Conservation (phyloP, 2,113 vertebrate genomes). For the Polypterus senegalus region DNA sequence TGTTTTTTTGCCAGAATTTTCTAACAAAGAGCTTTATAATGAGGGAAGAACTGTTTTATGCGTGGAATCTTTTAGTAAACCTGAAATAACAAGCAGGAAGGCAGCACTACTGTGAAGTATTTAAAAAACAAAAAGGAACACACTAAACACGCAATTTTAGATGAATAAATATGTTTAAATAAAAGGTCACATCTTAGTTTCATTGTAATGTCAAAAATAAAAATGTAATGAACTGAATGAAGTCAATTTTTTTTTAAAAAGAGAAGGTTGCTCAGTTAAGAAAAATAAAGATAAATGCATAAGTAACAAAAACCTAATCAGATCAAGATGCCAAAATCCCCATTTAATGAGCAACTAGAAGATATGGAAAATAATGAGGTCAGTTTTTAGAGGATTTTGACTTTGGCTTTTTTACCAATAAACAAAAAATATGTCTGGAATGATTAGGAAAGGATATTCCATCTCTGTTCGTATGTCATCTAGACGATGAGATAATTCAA, state of each 20-base stretch:
- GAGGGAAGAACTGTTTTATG: not conserved
- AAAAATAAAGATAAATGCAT: no score
- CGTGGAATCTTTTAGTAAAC: not conserved
- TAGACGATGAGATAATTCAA: constrained; percentile 87
- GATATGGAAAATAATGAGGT: constrained; percentile 17
- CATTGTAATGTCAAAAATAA: no score
- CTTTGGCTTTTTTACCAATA: not conserved
- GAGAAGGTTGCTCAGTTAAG: no score
- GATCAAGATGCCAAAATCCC: constrained; percentile 36
- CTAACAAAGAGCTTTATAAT: not conserved
- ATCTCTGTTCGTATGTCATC: constrained; percentile 89
- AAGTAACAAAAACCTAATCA: constrained; percentile 27
- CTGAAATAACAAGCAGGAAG: not conserved
- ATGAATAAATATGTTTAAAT: not conserved
- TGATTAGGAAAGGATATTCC: constrained; percentile 89
- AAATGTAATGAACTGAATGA: no score
- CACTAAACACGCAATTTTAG: no score
- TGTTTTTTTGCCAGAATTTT: not conserved
- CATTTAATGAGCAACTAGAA: constrained; percentile 38
- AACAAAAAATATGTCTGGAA: not conserved
- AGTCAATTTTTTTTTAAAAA: no score
- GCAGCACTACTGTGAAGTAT: no score
- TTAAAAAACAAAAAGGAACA: no score
- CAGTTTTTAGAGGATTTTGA: no score
- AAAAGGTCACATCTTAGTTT: no score